Percentiles rank a stretch among this genome's conserved stretches.
phyloP scores from a whole-genome alignment of 2,113 vertebrate species.

The Oostethus manadensis region DNA sequence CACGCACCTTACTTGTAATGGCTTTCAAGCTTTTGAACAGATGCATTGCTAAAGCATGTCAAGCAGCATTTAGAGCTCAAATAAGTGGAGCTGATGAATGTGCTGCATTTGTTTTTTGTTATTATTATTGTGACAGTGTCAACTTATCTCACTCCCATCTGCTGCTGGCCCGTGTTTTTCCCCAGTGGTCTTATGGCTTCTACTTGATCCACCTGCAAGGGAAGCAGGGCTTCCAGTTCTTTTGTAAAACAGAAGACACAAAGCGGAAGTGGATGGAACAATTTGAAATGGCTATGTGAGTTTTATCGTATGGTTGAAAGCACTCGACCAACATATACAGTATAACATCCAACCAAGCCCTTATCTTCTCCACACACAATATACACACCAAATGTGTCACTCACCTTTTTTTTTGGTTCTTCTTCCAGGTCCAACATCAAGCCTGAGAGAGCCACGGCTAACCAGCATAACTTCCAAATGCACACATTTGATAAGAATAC shows the following conservation, averaged over 20 bases:
- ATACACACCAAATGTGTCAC: background rate
- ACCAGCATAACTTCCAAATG: constrained; percentile 98
- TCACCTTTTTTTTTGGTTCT: background rate
- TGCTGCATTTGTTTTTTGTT: background rate
- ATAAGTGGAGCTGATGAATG: background rate
- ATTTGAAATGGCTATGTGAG: constrained; percentile 99
- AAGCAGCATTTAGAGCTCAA: background rate
- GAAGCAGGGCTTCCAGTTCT: constrained; percentile 97
- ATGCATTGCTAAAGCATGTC: constrained; percentile 43
- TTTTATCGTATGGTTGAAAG: background rate
- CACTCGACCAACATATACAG: background rate
- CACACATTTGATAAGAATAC: constrained; percentile 93
- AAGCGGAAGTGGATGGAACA: constrained; percentile 99
- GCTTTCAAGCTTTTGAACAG: constrained; percentile 23
- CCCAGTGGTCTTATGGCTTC: constrained; percentile 97
- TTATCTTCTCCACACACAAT: no score
- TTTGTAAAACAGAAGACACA: constrained; percentile 97
- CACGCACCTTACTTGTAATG: constrained; percentile 20
- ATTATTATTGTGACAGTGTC: background rate
- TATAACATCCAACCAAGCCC: no score
- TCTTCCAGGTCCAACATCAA: constrained; percentile 90
- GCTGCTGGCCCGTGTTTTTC: constrained; percentile 28
- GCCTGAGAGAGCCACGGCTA: constrained; percentile 91
- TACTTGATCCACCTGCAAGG: constrained; percentile 95
- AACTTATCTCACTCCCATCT: constrained; percentile 18